Base-by-base conservation (phyloP, 2,797 vertebrate species). In the Sebastes nivosus region DNA sequence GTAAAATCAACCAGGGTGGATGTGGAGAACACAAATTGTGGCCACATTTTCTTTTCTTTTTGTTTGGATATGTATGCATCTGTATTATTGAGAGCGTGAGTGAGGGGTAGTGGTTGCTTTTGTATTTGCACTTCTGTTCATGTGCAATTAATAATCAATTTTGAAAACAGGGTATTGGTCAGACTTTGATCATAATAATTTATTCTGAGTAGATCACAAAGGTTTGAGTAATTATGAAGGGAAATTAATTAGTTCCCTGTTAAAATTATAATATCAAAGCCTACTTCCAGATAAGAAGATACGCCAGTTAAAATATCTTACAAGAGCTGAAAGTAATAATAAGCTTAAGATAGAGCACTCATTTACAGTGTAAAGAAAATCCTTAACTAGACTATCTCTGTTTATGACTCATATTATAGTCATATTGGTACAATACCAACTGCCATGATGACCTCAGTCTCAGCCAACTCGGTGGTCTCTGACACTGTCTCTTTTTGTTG, bases 101-200 rank as follows among this genome's bases (percentile, higher is more conserved):
- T 36, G 10, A 46, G 14, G 4, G 24, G 10, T 16, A 20, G 34
- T 27, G 38, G 34, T 27, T 71, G 13, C 25, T 13, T 77, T 3
- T 64, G 20, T 8, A 29, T 57, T n/a, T 11, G 16, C 10, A n/a
- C 13, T 22, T n/a, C 9, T 67, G 14, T 42, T 42, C 64, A 63
- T 57, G 46, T 64, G 34, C 36, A 36, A 61, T 69, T 68, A 84
- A 75, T 79, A 74, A 77, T 88, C 27, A 46, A 25, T 52, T 83
- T 70, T 52, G 54, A 32, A 78, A 83, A 70, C 67, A 76, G 61
- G 59, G n/a, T 54, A 71, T 61, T 60, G 57, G 80, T 75, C 52
- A 80, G 64, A 46, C 57, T 74, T 64, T 54, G 10, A 18, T 69
- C 24, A 60, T 54, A 76, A 24, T 85, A 67, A 79, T 86, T 81